Conservation (phyloP, 2,113 vertebrate species). For the Campylorhamphus procurvoides region DNA sequence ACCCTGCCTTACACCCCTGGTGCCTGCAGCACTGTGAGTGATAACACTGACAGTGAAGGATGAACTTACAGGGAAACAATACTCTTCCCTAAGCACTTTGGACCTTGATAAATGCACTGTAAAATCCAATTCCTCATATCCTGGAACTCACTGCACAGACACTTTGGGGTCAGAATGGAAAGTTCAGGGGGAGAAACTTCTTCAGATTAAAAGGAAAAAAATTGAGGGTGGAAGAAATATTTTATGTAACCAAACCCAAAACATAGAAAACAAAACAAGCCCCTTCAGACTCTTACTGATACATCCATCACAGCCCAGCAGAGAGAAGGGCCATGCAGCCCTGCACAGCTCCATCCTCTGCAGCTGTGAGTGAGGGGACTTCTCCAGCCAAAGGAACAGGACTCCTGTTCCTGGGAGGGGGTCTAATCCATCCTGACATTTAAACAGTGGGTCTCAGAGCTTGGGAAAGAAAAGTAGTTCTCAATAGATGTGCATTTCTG, state of each 20-base stretch:
- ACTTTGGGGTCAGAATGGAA: not conserved
- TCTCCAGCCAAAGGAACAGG: not conserved
- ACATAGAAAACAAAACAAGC: not conserved
- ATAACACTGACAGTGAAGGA: not conserved
- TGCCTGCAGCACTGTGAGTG: not conserved
- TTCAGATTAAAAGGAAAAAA: not conserved
- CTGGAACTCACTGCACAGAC: rapidly evolving
- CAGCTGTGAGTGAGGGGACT: not conserved
- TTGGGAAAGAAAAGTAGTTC: not conserved
- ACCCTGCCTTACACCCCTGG: not conserved
- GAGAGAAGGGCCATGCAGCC: not conserved
- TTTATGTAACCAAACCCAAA: not conserved
- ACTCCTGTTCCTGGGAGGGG: not conserved
- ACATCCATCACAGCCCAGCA: not conserved
- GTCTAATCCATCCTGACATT: not conserved
- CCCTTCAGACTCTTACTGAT: not conserved
- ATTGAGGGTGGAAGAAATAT: not conserved
- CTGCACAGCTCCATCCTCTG: not conserved
- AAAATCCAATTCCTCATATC: not conserved
- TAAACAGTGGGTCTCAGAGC: not conserved
- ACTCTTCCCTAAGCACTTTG: not conserved
- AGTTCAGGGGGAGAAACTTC: not conserved
- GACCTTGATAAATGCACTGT: not conserved
- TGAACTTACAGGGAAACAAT: not conserved
- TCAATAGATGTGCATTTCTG: not conserved